Base-by-base conservation (phyloP, 1,140 invertebrate species). In the Drosophila bocqueti region DNA sequence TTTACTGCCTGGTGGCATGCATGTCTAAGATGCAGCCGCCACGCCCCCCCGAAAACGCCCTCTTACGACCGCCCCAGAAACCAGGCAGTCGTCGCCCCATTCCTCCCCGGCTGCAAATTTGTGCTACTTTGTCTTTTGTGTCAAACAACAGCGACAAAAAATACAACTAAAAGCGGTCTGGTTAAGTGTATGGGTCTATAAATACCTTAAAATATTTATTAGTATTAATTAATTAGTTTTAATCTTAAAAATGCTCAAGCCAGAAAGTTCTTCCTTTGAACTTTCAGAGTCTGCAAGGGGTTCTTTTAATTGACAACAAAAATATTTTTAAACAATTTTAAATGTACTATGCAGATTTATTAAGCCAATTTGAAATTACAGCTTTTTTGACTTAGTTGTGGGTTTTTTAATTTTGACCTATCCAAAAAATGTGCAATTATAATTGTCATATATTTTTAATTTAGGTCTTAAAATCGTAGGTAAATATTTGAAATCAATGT, bases 121-220 rank as follows among this genome's bases (percentile, higher is more conserved):
- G 83, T 89, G 84, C 83, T 84, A 89, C 83, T 89, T 87, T 87
- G 84, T 89, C 84, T 87, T 87, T 87, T 87, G 83, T 87, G 84
- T 83, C 80, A 75, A 57, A 86, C 83, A 83, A 83, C 76, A 83
- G 59, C 62, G 43, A 10, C 26, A 50, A 45, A 46, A 78, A 61
- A 75, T 40, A 65, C 38, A 43, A 61, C 24, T 43, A 60, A 34
- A 21, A 43, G 2, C 4, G 11, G 9, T 6, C 15, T 11, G 4
- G n/a, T 13, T 4, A 2, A 29, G 15, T n/a, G 38, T 34, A 4
- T 13, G 10, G 38, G 15, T 24, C 6, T 24, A 13, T 15, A 43
- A n/a, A 43, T 65, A 64, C 62, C 62, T 24, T 31, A 11, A 40
- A 43, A 21, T 55, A 62, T n/a, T 50, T 40, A 38, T n/a, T n/a